phyloP scores from a whole-genome alignment of 2,797 vertebrate species.

The Coregonus sp. region DNA sequence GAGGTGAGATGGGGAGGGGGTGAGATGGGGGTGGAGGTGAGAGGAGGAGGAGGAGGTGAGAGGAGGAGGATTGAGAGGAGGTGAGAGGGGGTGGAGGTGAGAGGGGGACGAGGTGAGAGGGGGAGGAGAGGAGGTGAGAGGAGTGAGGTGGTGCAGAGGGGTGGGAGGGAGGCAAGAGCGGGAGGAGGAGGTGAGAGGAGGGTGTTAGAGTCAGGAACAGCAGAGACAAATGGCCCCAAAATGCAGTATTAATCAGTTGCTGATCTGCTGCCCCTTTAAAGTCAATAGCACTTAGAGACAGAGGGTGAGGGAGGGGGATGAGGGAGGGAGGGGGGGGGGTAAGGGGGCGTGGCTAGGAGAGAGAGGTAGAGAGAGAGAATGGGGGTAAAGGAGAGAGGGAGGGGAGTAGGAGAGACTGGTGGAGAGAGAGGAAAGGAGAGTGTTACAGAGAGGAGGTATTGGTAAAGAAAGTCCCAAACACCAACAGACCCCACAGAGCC shows the following conservation, averaged over 20 bases:
- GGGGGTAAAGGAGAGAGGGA: background rate
- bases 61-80: too few relatives aligned
- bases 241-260: slow-evolving; percentile 78
- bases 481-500: too few relatives aligned
- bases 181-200: slow-evolving; percentile 68
- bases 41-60: too few relatives aligned
- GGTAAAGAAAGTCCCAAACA: background rate
- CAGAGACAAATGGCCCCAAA: too few relatives aligned
- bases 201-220: slow-evolving; percentile 70
- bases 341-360: slow-evolving; percentile 1
- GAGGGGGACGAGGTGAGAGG: too few relatives aligned
- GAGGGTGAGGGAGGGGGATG: slow-evolving; percentile 36
- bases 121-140: too few relatives aligned
- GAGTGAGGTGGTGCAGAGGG: too few relatives aligned
- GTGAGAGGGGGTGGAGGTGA: too few relatives aligned
- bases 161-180: too few relatives aligned
- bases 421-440: slow-evolving; percentile 25
- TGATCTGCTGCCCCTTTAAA: slow-evolving; percentile 80
- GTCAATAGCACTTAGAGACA: slow-evolving; percentile 74
- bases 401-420: background rate
- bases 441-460: background rate
- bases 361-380: background rate
- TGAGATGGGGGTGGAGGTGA: too few relatives aligned
- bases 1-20: too few relatives aligned
- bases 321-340: slow-evolving; percentile 26